Evolutionary conservation across 2,797 vertebrate species (phyloP), one percentile per base, ranked within the genome.

Genomic region (Pangasius krempfi): DNA sequence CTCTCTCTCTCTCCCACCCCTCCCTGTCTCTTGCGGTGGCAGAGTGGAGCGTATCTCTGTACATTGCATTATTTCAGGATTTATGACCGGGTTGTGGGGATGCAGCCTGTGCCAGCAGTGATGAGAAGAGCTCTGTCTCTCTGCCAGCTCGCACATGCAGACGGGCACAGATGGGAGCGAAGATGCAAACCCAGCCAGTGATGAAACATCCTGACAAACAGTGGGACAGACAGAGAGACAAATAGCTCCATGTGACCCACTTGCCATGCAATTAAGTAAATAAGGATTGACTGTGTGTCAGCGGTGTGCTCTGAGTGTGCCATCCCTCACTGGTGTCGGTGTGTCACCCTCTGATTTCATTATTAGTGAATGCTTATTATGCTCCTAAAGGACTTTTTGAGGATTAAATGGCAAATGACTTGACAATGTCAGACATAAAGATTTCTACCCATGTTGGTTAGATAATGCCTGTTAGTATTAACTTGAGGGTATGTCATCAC

Each of bases 241-340:
- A 92, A 91, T 91, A 91, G 89, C 92, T 92, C 90, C 84, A 66
- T 83, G 90, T 92, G 90, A 92, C 88, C 90, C 83, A 89, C 91
- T 92, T 92, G 92, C 92, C 92, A 92, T 91, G 90, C 92, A 92
- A 92, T 92, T 92, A 92, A 92, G 91, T 92, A 92, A 92, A 92
- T 92, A 92, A 92, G 92, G 92, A 92, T 92, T 91, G 92, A 92
- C 90, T 92, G 92, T 90, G 90, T 92, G 92, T 90, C 90, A 90
- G 86, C 83, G 85, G 90, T 88, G 87, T 78, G 86, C 89, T 87
- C 72, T 40, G 88, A 91, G 89, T 89, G 58, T 60, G 88, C 89
- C 89, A 86, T 92, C 87, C 88, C 85, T 92, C 89, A 88, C 81
- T 47, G 84, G 81, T 88, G 91, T 92, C 88, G 88, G 88, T 80